Conservation (phyloP, 2,888 invertebrate species). For the Nemapogon koenigi region DNA sequence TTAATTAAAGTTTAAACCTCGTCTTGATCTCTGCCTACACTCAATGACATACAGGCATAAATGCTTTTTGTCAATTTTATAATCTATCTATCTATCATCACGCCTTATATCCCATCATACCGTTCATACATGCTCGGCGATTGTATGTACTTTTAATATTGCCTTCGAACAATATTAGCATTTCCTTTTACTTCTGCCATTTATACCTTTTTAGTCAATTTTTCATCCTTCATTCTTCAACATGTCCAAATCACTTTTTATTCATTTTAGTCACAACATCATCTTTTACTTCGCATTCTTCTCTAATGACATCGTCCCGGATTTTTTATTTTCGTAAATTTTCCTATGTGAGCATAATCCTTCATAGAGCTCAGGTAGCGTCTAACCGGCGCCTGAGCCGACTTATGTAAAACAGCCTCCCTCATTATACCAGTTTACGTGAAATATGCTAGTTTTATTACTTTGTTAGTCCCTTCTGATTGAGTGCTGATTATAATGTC, state of each 20-base stretch:
- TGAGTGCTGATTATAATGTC: constrained; percentile 1
- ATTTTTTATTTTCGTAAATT: too few species aligned
- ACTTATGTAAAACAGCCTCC: constrained; percentile 5
- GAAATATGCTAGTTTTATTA: constrained; percentile 8
- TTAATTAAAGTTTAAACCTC: too few species aligned
- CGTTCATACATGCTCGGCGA: background rate
- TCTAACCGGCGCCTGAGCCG: constrained; percentile 8
- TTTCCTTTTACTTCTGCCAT: too few species aligned
- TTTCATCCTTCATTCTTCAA: too few species aligned
- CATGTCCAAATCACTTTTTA: too few species aligned
- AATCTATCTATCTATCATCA: background rate
- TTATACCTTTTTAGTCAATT: too few species aligned
- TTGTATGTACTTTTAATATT: background rate
- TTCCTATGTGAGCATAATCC: too few species aligned
- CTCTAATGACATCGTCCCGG: too few species aligned
- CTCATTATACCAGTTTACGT: constrained; percentile 2
- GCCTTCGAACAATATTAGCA: too few species aligned
- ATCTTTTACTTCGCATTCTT: too few species aligned
- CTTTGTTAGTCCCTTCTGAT: background rate
- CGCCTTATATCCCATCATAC: background rate
- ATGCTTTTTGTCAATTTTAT: background rate
- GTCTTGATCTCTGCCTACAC: background rate
- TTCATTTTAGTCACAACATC: too few species aligned
- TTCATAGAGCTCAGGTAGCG: constrained; percentile 2
- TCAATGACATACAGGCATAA: background rate